Base-by-base conservation (phyloP, 2,797 vertebrate genomes). In the Dipus sagitta region DNA sequence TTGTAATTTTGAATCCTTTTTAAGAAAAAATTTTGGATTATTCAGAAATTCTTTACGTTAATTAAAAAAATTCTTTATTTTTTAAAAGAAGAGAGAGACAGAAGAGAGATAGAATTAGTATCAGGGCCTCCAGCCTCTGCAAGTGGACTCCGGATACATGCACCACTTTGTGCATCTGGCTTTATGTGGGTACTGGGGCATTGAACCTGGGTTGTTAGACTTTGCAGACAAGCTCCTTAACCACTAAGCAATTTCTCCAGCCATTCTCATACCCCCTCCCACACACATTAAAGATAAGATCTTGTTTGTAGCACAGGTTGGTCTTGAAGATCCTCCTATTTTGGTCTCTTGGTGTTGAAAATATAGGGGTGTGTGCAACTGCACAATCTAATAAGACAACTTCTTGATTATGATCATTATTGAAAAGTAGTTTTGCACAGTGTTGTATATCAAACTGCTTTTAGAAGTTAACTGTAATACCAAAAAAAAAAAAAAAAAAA, bases 371-470 rank as follows among this genome's bases (percentile, higher is more conserved):
- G 64, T 26, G 24, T 24, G 24, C 24, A 65, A 23, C 64, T 26
- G 9, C 3, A 10, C 6, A 72, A 47, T 8, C 30, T 52, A 78
- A 77, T 38, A 89, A 76, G 26, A 58, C 52, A 68, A 88, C 23
- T 64, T 74, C 28, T 24, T 87, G 47, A 83, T 68, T 34, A 64
- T 47, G 54, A 47, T 83, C 28, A 34, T 83, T 81, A 76, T 30
- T 79, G 70, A 85, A 88, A 94, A 71, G 11, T 70, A 93, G 38
- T 32, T 87, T 92, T 72, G 67, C 13, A 88, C 75, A 64, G 12
- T 28, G 24, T 58, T 87, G 60, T 67, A 76, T 5, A 78, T 2
- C 21, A 18, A 23, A 76, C 77, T 81, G 32, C 12, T 34, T 93
- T 52, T 58, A 54, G 24, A 54, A 86, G 65, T 94, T 85, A 82